phyloP scores from a whole-genome alignment of 2,113 vertebrate genomes.

The Erythrolamprus reginae region DNA sequence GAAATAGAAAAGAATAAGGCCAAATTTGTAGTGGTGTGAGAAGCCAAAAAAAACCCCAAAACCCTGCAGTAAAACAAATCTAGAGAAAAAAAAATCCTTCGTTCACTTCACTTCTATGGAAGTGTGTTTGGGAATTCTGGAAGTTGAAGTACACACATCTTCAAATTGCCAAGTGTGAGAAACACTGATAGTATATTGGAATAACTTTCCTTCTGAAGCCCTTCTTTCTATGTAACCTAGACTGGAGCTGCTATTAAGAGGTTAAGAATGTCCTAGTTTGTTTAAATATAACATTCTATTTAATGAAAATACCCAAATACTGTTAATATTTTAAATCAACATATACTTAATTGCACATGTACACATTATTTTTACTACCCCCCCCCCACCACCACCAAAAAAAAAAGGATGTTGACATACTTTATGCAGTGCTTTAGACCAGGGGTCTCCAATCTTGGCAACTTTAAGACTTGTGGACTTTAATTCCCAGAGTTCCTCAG shows the following conservation, averaged over 20 bases:
- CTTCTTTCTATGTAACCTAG: neutral
- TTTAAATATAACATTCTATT: neutral
- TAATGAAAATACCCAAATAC: neutral
- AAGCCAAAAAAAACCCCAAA: neutral
- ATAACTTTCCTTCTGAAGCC: neutral
- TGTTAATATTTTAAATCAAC: neutral
- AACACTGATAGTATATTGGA: neutral
- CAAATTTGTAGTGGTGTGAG: neutral
- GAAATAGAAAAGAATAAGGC: neutral
- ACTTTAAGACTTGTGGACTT: too few relatives aligned
- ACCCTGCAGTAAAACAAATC: neutral
- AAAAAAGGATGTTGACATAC: neutral
- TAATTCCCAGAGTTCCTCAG: too few relatives aligned
- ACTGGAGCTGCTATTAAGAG: neutral
- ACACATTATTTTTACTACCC: neutral
- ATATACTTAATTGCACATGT: neutral
- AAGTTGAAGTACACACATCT: too few relatives aligned
- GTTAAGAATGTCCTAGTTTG: neutral
- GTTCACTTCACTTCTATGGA: neutral
- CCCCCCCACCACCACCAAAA: too few relatives aligned
- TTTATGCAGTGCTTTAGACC: neutral
- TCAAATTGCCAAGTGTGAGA: neutral
- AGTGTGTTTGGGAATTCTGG: neutral
- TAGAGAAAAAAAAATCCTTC: neutral
- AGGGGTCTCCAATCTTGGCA: too few relatives aligned